A percentile compares a stretch with the other conserved stretches of the same genome.
Conservation (phyloP, 1,140 invertebrate species). For the Catajapyx aquilonaris region DNA sequence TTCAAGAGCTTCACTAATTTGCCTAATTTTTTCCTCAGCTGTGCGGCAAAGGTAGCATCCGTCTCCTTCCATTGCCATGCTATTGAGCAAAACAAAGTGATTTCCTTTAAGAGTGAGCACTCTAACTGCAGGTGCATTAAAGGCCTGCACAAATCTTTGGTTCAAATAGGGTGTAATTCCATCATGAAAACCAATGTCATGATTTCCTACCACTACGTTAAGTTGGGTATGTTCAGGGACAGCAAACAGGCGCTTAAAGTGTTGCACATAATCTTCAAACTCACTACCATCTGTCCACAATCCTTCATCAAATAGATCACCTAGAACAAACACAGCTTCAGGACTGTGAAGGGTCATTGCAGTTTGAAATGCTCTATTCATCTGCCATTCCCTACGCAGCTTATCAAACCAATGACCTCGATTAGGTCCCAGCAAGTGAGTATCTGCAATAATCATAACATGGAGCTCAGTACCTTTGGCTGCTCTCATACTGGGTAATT, state of each 20-base stretch:
- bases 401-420: conserved; percentile 94
- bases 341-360: conserved; percentile 61
- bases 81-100: conserved; percentile 81
- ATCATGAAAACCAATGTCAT: conserved; percentile 97
- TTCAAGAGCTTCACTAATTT: no score
- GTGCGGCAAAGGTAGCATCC: conserved; percentile 65
- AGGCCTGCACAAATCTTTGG: conserved; percentile 51
- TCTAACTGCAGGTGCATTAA: conserved; percentile 49
- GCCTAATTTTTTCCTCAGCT: conserved; percentile 45
- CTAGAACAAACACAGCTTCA: conserved; percentile 75
- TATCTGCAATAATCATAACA: conserved; percentile 76
- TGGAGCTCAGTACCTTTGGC: no score
- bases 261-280: conserved; percentile 50
- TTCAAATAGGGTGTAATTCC: conserved; percentile 54
- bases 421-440: conserved; percentile 70
- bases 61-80: conserved; percentile 91
- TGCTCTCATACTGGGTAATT: no score
- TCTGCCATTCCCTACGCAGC: conserved; percentile 93
- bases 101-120: conserved; percentile 48
- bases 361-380: conserved; percentile 82
- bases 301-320: conserved; percentile 94
- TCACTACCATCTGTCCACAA: conserved; percentile 57
- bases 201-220: conserved; percentile 76
- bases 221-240: conserved; percentile 44
- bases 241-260: conserved; percentile 61